Evolutionary conservation across 2,888 invertebrate species (phyloP), one percentile per base, ranked within the genome.

Genomic region (Caradrina kadenii): DNA sequence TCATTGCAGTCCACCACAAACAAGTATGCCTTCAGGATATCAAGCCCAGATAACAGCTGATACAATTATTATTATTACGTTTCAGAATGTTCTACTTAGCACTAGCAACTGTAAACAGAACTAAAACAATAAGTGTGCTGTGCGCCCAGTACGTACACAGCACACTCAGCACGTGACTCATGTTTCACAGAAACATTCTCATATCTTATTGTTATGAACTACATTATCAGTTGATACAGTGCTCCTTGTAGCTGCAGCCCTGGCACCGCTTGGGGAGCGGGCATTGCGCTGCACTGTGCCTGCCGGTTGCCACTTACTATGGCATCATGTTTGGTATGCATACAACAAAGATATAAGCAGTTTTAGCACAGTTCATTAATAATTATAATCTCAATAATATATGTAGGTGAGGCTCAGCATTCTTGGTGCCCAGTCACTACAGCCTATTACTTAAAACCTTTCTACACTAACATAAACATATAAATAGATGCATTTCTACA

Each of bases 161-260:
- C 6, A 35, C 6, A 45, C 26, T 26, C 45, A 45, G 17, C 8
- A 8, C 4, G 2, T 31, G n/a, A 76, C 26, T 70, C 69, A 55
- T 39, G n/a, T 17, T 53, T 42, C 49, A 50, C 42, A 42, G 39
- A 68, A 76, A n/a, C 31, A 49, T 11, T 19, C 39, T 13, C 49
- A 5, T 50, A 39, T 26, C 15, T 35, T n/a, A 15, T 39, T 53
- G 21, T 11, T 19, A 35, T 31, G 54, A 53, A 50, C 49, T 49
- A 21, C 11, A 22, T 63, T 35, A 63, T 19, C 49, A 42, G 3
- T 68, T 68, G 31, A 76, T 22, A 74, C 45, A 11, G 22, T 39
- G 19, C 22, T 68, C 54, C 42, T 68, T 69, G 69, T 76, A 55
- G 42, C 17, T 15, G 3, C 42, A 15, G 15, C 8, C 15, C 42